These are phyloP conservation scores for Ascidia mentula DNA, from an alignment of 23 tunicate genomes.

Conservation along the genomic window DNA sequence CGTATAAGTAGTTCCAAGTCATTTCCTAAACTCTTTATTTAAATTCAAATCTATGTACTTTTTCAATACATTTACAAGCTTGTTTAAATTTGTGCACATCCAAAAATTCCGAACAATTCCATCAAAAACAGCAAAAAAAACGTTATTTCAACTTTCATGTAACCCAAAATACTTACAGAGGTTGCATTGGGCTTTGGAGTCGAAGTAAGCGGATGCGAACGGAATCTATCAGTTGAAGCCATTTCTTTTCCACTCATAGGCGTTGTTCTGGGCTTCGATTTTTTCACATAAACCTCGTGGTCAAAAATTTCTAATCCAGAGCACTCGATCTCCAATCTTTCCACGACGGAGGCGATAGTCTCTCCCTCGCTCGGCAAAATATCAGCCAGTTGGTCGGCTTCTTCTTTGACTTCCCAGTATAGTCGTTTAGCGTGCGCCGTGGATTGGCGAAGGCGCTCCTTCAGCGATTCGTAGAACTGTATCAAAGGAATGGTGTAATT, in stretches of 20 bases:
- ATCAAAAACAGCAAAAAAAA: no score
- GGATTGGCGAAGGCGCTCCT: background rate
- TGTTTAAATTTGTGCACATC: no score
- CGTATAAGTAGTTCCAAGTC: no score
- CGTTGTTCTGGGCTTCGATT: background rate
- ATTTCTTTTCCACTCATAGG: background rate
- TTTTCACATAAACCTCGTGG: background rate
- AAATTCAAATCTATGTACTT: no score
- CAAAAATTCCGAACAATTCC: no score
- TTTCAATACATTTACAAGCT: no score
- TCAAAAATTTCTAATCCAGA: background rate
- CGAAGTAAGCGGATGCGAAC: background rate
- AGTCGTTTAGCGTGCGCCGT: background rate
- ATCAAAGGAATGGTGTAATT: background rate
- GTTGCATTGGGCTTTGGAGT: background rate
- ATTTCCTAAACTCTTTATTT: no score
- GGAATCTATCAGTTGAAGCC: background rate
- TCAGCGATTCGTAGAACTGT: slow-evolving; percentile 3
- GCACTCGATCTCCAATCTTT: slow-evolving; percentile 4
- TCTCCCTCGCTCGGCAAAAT: background rate
- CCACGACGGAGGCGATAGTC: background rate
- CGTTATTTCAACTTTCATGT: no score
- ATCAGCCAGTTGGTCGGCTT: background rate
- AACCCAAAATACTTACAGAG: background rate
- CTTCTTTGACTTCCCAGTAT: background rate